These are phyloP conservation scores for Polydrusus cervinus DNA, from an alignment of 2,888 invertebrate genomes.

Conservation along the genomic window DNA sequence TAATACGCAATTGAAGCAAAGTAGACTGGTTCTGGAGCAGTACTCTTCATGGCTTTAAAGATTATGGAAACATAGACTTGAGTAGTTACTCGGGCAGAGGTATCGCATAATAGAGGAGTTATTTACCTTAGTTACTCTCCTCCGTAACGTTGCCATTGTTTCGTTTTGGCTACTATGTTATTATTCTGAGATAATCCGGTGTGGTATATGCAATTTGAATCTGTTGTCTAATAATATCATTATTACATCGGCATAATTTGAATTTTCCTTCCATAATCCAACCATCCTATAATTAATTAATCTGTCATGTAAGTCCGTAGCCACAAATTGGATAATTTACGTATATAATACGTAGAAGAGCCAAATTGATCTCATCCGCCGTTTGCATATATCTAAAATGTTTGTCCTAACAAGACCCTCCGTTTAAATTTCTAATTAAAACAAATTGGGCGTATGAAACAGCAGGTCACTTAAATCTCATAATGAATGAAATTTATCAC, in stretches of 20 bases:
- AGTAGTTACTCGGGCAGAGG: too few species aligned
- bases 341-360: background rate
- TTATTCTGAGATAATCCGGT: too few species aligned
- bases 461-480: background rate
- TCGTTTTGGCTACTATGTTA: too few species aligned
- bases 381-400: background rate
- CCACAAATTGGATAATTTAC: background rate
- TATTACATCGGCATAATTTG: background rate
- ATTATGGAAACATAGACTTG: too few species aligned
- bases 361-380: background rate
- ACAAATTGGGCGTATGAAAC: background rate
- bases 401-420: background rate
- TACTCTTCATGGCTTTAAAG: too few species aligned
- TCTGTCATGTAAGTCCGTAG: background rate
- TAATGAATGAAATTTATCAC: background rate
- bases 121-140: too few species aligned
- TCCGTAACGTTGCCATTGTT: too few species aligned
- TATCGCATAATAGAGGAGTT: too few species aligned
- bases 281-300: background rate
- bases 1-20: too few species aligned
- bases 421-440: background rate
- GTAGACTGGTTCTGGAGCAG: too few species aligned
- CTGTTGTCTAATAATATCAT: too few species aligned
- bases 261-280: conserved; percentile 1
- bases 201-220: too few species aligned